Evolutionary conservation across 2,888 invertebrate genomes (phyloP), one percentile per base, ranked within the genome.

Genomic region (Drosophila engyochracea): DNA sequence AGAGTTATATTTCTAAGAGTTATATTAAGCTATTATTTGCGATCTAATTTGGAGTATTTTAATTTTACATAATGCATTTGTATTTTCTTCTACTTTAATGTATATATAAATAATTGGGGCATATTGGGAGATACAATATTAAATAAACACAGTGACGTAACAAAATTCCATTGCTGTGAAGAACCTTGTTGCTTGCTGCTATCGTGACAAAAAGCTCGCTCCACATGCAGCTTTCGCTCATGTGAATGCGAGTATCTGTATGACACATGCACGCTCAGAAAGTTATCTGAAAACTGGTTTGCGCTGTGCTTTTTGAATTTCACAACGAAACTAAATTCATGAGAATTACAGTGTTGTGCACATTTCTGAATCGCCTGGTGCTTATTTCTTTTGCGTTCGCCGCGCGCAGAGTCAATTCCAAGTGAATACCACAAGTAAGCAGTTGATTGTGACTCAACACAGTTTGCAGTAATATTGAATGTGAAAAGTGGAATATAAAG

Each of bases 271-370:
- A 60, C 49, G 16, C 51, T 12, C 57, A 69, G 6, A 58, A 62
- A 62, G 49, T 74, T 89, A 85, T 85, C 90, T 85, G 70, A 53
- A 88, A 83, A 90, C 87, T 31, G 77, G 87, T 88, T 86, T 79
- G 31, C 68, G 22, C 52, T 52, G 79, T 62, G 90, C 81, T 86
- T 91, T 91, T 79, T 85, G 91, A 91, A 91, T 91, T 91, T 91
- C 91, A 91, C 91, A 91, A 91, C 92, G 81, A 91, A 91, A 85
- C 82, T 87, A 88, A 91, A 91, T 91, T 84, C 86, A 62, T 52
- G 49, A 47, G 70, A 61, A 37, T 47, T 54, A 44, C 72, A 78
- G 75, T 79, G 59, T 62, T 53, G 62, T 51, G 41, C 53, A 58
- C 68, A 70, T 77, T 83, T 72, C 53, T 64, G 55, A 33, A 47